These are phyloP conservation scores for Luperina testacea DNA, from an alignment of 2,888 invertebrate species.

Conservation along the genomic window DNA sequence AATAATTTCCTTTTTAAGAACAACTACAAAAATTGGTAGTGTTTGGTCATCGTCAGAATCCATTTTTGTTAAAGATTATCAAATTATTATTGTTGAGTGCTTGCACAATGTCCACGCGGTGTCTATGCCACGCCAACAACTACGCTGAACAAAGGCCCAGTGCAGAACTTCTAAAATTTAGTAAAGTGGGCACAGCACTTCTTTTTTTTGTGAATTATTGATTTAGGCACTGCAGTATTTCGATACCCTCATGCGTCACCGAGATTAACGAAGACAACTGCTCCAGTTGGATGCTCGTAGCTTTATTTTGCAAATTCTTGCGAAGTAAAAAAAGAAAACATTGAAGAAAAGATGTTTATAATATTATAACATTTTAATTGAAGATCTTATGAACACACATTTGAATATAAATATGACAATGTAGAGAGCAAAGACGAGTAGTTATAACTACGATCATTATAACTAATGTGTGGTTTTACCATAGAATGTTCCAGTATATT, in stretches of 20 bases:
- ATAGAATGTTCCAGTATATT: conserved; percentile 9
- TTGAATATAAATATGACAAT: conserved; percentile 6
- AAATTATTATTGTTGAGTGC: background rate
- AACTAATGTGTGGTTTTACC: conserved; percentile 3
- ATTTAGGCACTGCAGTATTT: conserved; percentile 15
- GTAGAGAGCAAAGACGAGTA: background rate
- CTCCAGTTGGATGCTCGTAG: background rate
- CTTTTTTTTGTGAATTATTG: conserved; percentile 13
- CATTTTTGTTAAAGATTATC: background rate
- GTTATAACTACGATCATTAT: background rate
- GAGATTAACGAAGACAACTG: conserved; percentile 10
- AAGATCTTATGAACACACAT: background rate
- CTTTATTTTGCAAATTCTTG: conserved; percentile 15
- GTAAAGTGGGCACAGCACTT: background rate
- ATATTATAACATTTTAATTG: conserved; percentile 10
- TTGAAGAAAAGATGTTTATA: conserved; percentile 1
- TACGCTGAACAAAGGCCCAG: background rate
- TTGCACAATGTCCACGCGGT: background rate
- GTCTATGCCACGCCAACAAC: background rate
- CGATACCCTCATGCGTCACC: conserved; percentile 18
- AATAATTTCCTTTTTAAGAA: background rate
- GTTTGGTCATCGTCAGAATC: background rate
- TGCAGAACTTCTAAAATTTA: background rate
- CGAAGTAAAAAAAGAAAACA: background rate
- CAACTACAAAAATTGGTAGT: background rate